phyloP scores from a whole-genome alignment of 1,140 invertebrate species.

The Drosophila subpulchrella region DNA sequence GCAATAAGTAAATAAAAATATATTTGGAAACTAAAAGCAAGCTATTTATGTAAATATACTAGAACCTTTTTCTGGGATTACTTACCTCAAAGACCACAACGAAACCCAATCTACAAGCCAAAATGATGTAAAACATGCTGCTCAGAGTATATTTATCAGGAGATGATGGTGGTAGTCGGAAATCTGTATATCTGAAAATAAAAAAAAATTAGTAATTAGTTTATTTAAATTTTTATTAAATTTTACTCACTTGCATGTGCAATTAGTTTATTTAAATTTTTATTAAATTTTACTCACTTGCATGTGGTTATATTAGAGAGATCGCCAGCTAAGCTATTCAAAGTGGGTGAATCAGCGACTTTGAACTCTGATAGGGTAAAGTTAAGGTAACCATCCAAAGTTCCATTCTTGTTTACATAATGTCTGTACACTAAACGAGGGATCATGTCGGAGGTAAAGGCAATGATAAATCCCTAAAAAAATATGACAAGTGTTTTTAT shows the following conservation, averaged over 20 bases:
- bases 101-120: slow-evolving; percentile 95
- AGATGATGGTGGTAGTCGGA: slow-evolving; percentile 90
- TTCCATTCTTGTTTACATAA: slow-evolving; percentile 86
- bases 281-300: slow-evolving; percentile 79
- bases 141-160: slow-evolving; percentile 89
- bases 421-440: slow-evolving; percentile 94
- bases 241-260: slow-evolving; percentile 82
- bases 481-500: background rate
- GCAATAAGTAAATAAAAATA: slow-evolving; percentile 25
- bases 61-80: slow-evolving; percentile 1
- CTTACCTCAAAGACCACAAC: slow-evolving; percentile 96
- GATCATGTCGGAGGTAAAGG: slow-evolving; percentile 99
- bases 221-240: background rate
- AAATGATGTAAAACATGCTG: slow-evolving; percentile 94
- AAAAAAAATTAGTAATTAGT: too few species aligned
- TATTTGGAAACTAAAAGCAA: background rate
- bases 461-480: slow-evolving; percentile 97
- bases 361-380: slow-evolving; percentile 93
- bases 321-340: slow-evolving; percentile 70
- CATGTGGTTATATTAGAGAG: slow-evolving; percentile 64
- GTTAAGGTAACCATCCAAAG: slow-evolving; percentile 92
- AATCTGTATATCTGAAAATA: slow-evolving; percentile 87
- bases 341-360: slow-evolving; percentile 88
- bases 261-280: too few species aligned
- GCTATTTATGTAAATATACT: too few species aligned